A percentile compares a stretch with the other conserved stretches of the same genome.
These are phyloP conservation scores for Drosophila bocki DNA, from an alignment of 1,140 invertebrate species.

Conservation along the genomic window DNA sequence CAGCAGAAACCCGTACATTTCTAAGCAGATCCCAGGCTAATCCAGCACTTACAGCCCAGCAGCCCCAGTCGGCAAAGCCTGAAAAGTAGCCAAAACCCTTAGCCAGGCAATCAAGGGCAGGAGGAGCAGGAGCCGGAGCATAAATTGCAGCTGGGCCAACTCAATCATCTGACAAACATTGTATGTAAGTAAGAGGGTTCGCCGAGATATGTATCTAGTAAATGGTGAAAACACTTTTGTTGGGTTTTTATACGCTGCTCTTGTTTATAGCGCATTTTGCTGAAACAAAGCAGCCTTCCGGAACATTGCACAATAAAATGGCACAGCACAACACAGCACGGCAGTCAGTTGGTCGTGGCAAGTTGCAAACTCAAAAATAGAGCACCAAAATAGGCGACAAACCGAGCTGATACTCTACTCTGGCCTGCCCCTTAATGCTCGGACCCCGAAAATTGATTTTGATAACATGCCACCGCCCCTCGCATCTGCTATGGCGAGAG, in stretches of 20 bases:
- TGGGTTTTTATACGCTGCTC: slow-evolving; percentile 49
- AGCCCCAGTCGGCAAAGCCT: slow-evolving; percentile 17
- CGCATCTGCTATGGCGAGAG: neutral
- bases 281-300: slow-evolving; percentile 80
- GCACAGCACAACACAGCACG: slow-evolving; percentile 34
- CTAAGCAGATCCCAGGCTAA: slow-evolving; percentile 24
- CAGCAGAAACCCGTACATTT: slow-evolving; percentile 12
- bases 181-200: slow-evolving; percentile 39
- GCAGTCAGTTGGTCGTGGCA: slow-evolving; percentile 24
- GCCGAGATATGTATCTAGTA: slow-evolving; percentile 49
- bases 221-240: slow-evolving; percentile 51
- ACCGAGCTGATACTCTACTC: slow-evolving; percentile 3
- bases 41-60: slow-evolving; percentile 30
- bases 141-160: slow-evolving; percentile 54
- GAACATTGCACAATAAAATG: slow-evolving; percentile 80
- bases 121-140: slow-evolving; percentile 8
- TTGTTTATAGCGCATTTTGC: slow-evolving; percentile 78
- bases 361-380: slow-evolving; percentile 75
- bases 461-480: slow-evolving; percentile 50
- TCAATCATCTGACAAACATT: slow-evolving; percentile 75
- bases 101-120: slow-evolving; percentile 10
- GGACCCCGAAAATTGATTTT: slow-evolving; percentile 71
- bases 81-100: slow-evolving; percentile 35
- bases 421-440: neutral
- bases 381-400: slow-evolving; percentile 76